Conservation (phyloP, 2,113 vertebrate genomes). For the Apteryx mantelli region DNA sequence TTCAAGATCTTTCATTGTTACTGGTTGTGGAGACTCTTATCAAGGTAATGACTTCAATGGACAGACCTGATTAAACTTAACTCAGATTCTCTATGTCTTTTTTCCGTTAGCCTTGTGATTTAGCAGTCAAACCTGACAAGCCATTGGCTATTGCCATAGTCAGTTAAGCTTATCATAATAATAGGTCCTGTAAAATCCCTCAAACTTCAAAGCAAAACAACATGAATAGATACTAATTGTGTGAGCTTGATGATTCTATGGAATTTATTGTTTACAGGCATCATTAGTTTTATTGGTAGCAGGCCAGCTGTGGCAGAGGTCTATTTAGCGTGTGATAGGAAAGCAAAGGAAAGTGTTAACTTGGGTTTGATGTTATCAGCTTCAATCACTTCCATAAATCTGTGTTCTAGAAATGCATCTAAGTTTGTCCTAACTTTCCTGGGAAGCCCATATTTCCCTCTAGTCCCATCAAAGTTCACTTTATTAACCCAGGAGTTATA, state of each 20-base stretch:
- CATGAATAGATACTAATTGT: not conserved
- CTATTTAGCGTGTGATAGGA: conserved; percentile 51
- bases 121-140: not conserved
- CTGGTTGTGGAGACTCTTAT: not conserved
- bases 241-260: conserved; percentile 8
- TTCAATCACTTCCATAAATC: conserved; percentile 77
- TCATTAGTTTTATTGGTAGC: conserved; percentile 42
- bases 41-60: not conserved
- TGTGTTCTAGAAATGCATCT: conserved; percentile 70
- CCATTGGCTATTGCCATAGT: not conserved
- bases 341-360: conserved; percentile 71
- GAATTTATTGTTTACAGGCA: conserved; percentile 28
- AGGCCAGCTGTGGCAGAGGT: conserved; percentile 36
- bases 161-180: not conserved
- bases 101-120: not conserved
- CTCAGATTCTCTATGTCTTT: not conserved
- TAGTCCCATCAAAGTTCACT: conserved; percentile 78
- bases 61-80: not conserved
- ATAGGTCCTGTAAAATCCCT: not conserved
- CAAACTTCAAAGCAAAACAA: conserved; percentile 26
- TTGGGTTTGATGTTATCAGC: conserved; percentile 72
- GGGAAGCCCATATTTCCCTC: conserved; percentile 77
- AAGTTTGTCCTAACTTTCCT: conserved; percentile 75
- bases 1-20: not conserved
- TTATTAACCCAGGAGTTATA: conserved; percentile 79